A percentile compares a stretch with the other conserved stretches of the same genome.
These are phyloP conservation scores for Hydrotaea cyrtoneurina DNA, from an alignment of 2,888 invertebrate species.

Conservation along the genomic window DNA sequence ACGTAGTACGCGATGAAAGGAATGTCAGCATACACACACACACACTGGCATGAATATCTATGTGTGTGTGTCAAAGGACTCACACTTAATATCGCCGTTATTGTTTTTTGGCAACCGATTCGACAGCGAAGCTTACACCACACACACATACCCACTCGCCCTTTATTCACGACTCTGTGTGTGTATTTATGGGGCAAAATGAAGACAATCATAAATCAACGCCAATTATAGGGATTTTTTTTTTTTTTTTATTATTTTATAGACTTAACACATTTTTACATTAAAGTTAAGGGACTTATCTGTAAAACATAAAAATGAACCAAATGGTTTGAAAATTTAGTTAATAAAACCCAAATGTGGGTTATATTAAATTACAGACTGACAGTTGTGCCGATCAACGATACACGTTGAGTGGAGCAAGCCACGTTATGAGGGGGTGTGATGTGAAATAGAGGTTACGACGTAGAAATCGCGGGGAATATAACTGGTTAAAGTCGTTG, in stretches of 20 bases:
- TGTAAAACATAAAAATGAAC: not conserved
- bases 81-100: not conserved
- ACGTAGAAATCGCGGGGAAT: no score
- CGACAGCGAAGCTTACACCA: not conserved
- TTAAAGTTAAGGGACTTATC: not conserved
- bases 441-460: no score
- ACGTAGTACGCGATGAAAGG: not conserved
- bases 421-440: no score
- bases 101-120: constrained; percentile 16
- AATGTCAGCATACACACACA: not conserved
- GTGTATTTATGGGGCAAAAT: not conserved
- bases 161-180: constrained; percentile 6
- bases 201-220: constrained; percentile 57
- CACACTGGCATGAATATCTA: not conserved
- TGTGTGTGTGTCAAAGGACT: not conserved
- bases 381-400: no score
- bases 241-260: constrained; percentile 21
- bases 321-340: not conserved
- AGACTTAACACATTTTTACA: constrained; percentile 58
- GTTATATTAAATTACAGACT: no score
- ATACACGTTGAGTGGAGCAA: no score
- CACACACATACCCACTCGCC: not conserved
- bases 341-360: not conserved
- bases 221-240: constrained; percentile 53
- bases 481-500: no score